Conservation (phyloP, 2,113 vertebrate species). For the Anolis sagrei region DNA sequence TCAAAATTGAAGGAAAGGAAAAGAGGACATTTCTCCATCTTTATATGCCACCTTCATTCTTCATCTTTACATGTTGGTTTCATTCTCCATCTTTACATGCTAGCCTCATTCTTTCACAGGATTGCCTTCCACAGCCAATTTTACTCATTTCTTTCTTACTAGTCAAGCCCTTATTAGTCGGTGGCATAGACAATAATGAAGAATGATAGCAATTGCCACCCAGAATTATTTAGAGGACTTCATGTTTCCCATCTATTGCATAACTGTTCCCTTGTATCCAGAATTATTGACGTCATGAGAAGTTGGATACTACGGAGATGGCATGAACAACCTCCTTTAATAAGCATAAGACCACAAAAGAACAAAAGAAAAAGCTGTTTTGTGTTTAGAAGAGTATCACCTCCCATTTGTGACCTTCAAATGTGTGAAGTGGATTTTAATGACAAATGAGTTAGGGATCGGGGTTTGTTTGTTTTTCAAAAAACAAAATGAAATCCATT, state of each 20-base stretch:
- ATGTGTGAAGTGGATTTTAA: conserved; percentile 17
- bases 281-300: not conserved
- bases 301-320: not conserved
- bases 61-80: too few relatives aligned
- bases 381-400: conserved; percentile 13
- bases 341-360: not conserved
- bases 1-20: too few relatives aligned
- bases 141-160: too few relatives aligned
- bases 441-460: conserved; percentile 43
- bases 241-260: not conserved
- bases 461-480: conserved; percentile 16
- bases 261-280: not conserved
- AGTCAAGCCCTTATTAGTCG: too few relatives aligned
- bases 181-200: not conserved
- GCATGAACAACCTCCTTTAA: not conserved
- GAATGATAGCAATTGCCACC: not conserved
- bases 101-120: too few relatives aligned
- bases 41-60: too few relatives aligned
- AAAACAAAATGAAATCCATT: not conserved
- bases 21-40: too few relatives aligned
- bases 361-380: not conserved
- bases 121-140: too few relatives aligned
- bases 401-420: conserved; percentile 32
- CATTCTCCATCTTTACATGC: too few relatives aligned
- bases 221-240: not conserved